Conservation (phyloP, 2,888 invertebrate species). For the Nudaria mundana region DNA sequence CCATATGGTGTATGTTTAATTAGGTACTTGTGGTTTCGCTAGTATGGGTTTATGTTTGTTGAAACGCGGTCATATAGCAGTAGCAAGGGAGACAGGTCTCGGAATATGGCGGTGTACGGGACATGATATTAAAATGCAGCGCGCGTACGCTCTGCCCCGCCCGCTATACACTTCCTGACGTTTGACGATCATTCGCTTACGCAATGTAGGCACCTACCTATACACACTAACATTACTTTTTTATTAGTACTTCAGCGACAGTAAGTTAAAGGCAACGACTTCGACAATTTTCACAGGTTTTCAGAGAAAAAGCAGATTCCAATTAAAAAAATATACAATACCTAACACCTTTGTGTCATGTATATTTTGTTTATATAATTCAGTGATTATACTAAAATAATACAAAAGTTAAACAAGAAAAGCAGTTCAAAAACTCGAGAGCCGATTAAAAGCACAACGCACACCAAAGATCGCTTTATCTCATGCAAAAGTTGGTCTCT, state of each 20-base stretch:
- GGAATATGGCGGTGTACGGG: slow-evolving; percentile 31
- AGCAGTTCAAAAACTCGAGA: no score
- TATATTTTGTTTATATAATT: no score
- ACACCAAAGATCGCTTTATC: slow-evolving; percentile 2
- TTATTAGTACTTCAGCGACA: no score
- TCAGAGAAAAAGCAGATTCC: no score
- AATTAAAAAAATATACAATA: no score
- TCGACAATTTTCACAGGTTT: no score
- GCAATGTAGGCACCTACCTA: slow-evolving; percentile 34
- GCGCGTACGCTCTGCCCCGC: slow-evolving; percentile 43
- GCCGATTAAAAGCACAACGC: slow-evolving; percentile 8
- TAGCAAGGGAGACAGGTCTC: slow-evolving; percentile 35
- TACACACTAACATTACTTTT: slow-evolving; percentile 19
- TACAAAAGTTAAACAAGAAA: no score
- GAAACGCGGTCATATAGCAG: slow-evolving; percentile 28
- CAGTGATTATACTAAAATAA: no score
- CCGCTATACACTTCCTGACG: slow-evolving; percentile 35
- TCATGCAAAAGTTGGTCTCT: slow-evolving; percentile 7
- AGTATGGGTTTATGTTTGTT: slow-evolving; percentile 17
- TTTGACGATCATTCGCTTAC: slow-evolving; percentile 39
- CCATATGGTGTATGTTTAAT: no score
- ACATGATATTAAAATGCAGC: slow-evolving; percentile 56
- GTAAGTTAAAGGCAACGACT: no score
- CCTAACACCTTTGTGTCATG: no score
- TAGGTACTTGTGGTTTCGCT: no score